Conservation (phyloP, 2,113 vertebrate genomes). For the Nothocercus nigrocapillus region DNA sequence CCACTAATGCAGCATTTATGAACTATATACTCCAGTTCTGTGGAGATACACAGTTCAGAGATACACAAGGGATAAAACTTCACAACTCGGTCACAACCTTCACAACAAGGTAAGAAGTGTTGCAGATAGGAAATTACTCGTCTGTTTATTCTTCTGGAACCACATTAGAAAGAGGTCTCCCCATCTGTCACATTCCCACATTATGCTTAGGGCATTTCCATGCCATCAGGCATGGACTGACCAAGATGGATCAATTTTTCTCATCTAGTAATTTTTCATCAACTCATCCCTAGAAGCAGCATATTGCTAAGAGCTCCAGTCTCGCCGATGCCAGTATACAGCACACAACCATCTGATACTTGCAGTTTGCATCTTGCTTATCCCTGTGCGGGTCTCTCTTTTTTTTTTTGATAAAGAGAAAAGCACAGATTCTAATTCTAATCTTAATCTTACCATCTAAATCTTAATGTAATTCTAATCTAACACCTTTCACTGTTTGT, state of each 20-base stretch:
- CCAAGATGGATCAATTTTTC: not conserved
- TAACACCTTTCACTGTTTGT: not conserved
- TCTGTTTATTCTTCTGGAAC: not conserved
- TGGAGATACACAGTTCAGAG: not conserved
- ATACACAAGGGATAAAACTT: not conserved
- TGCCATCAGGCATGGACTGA: not conserved
- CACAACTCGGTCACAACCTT: not conserved
- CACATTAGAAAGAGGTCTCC: not conserved
- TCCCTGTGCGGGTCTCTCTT: not conserved
- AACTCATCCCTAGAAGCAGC: not conserved
- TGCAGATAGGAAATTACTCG: not conserved
- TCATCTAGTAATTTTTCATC: not conserved
- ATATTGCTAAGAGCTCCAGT: not conserved
- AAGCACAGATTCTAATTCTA: not conserved
- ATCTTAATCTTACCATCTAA: not conserved
- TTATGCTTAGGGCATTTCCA: not conserved
- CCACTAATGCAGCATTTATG: not conserved
- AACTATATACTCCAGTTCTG: not conserved
- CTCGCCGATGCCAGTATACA: not conserved
- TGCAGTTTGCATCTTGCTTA: not conserved
- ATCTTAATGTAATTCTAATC: not conserved
- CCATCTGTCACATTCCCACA: not conserved
- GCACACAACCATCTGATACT: not conserved
- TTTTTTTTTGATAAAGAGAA: not conserved
- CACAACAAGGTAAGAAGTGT: not conserved